Evolutionary conservation across 1,140 invertebrate species (phyloP), one percentile per base, ranked within the genome.

Genomic region (Neodiprion virginianus): DNA sequence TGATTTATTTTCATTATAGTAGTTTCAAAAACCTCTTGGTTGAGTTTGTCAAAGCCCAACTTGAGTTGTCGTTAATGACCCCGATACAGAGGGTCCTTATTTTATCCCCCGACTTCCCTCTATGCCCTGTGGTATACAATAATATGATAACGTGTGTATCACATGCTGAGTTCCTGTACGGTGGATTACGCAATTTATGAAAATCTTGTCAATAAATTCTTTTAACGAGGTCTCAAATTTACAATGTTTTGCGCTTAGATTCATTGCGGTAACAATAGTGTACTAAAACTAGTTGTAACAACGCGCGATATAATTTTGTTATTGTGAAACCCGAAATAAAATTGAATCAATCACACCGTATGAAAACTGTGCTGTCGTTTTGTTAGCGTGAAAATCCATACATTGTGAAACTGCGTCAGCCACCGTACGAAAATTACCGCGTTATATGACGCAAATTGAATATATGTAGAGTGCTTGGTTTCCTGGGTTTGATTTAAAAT

Each of bases 381-480:
- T 5, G 28, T 40, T 40, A 40, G 28, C 28, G 28, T 40, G 28
- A 40, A 40, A 40, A 40, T 40, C 28, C 28, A 40, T 40, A 40
- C 4, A 40, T 40, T 61, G n/a, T 8, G 11, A 14, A 61, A 17
- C 5, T 17, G 53, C 53, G 53, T 61, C 53, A 61, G 53, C 53
- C 53, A 61, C 53, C 53, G 53, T 61, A 17, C 53, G 53, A 61
- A 12, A 8, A 17, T 40, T 61, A 61, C 53, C 53, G 53, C n/a
- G 53, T 61, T 8, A 61, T 61, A 78, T 67, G 79, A 82, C 74
- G 77, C 71, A 79, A 78, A 77, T 74, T 77, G 82, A 76, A 79
- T 79, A 78, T 80, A 53, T 77, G 77, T 84, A 84, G 79, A 79
- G 75, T 73, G 84, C 83, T 86, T 86, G 74, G 85, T 81, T 76